A percentile compares a stretch with the other conserved stretches of the same genome.
These are phyloP conservation scores for Oenanthe oenanthe DNA, from an alignment of 2,113 vertebrate genomes.

Conservation along the genomic window DNA sequence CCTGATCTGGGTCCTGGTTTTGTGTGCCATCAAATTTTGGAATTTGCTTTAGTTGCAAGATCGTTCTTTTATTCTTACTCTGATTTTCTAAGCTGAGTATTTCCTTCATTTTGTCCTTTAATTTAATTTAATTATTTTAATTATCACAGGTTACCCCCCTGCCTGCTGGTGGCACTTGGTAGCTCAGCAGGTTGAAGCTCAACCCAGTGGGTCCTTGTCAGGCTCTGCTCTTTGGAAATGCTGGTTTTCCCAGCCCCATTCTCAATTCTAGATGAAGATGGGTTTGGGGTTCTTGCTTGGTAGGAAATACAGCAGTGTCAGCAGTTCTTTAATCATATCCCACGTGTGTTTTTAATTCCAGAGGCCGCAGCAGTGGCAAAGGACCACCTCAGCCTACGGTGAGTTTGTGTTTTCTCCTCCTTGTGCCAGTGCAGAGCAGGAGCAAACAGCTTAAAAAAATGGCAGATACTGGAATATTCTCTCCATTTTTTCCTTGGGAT, in stretches of 20 bases:
- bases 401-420: conserved; percentile 64
- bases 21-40: neutral
- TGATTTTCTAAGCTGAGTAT: neutral
- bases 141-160: neutral
- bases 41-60: neutral
- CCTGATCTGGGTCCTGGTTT: neutral
- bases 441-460: neutral
- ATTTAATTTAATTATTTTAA: neutral
- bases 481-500: neutral
- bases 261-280: neutral
- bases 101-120: neutral
- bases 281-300: neutral
- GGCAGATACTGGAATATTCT: neutral
- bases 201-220: neutral
- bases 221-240: neutral
- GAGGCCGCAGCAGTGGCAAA: conserved; percentile 96
- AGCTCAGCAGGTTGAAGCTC: neutral
- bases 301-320: neutral
- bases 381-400: conserved; percentile 86
- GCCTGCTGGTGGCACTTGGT: neutral
- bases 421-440: neutral
- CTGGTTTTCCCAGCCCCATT: neutral
- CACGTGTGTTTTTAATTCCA: conserved; percentile 74
- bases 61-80: neutral
- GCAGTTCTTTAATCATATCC: neutral